Percentiles rank a stretch among this genome's conserved stretches.
Evolutionary conservation across 1,140 invertebrate genomes (phyloP).

Genomic region (Pachypeltis micranthus): DNA sequence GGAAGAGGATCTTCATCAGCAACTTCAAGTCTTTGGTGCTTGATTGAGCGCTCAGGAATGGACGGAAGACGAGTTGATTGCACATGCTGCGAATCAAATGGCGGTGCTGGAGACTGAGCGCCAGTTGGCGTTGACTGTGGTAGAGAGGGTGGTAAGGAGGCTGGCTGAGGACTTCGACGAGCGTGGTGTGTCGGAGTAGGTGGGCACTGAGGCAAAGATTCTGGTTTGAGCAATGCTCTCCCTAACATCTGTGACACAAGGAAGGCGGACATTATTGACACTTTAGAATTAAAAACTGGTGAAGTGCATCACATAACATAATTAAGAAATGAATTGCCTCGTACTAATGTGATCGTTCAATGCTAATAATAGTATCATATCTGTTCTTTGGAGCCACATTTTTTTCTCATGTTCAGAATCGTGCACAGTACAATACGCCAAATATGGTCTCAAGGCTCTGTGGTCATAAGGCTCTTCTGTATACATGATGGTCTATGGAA

Average conservation of each 20-base stretch:
- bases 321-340: too few relatives aligned
- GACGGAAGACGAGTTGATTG: constrained; percentile 64
- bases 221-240: not conserved
- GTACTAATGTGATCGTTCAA: too few relatives aligned
- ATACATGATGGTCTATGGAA: too few relatives aligned
- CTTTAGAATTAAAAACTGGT: too few relatives aligned
- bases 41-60: constrained; percentile 57
- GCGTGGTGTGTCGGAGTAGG: constrained; percentile 74
- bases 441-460: too few relatives aligned
- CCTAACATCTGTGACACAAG: constrained; percentile 26
- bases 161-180: constrained; percentile 25
- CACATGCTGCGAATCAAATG: constrained; percentile 44
- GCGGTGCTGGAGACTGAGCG: not conserved
- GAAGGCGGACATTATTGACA: too few relatives aligned
- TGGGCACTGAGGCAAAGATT: constrained; percentile 46
- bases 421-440: too few relatives aligned
- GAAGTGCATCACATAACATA: too few relatives aligned
- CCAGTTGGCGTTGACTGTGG: not conserved
- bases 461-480: too few relatives aligned
- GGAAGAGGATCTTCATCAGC: constrained; percentile 68
- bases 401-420: too few relatives aligned
- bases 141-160: constrained; percentile 23
- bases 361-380: too few relatives aligned
- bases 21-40: constrained; percentile 46
- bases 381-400: too few relatives aligned